A percentile compares a stretch with the other conserved stretches of the same genome.
Evolutionary conservation across 2,113 vertebrate species (phyloP).

Genomic region (Phrynosoma platyrhinos): DNA sequence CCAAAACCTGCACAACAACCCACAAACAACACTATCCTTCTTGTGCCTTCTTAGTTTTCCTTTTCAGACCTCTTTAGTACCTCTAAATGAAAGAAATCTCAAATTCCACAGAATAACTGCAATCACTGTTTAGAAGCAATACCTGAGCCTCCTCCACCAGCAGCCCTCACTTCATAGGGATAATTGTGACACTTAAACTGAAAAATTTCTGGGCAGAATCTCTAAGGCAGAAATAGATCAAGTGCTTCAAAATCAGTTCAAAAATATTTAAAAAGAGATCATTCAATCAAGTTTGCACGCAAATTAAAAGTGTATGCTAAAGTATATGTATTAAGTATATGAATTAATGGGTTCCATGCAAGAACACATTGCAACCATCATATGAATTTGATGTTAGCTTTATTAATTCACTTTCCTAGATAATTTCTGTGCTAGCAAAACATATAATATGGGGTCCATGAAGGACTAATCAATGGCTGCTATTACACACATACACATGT

Average conservation of each 20-base stretch:
- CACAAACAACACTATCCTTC: too few relatives aligned
- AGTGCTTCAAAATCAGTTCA: constrained; percentile 29
- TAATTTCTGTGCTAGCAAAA: constrained; percentile 54
- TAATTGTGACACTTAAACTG: not conserved
- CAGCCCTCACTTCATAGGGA: not conserved
- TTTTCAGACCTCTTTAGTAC: not conserved
- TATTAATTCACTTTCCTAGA: constrained; percentile 53
- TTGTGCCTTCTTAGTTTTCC: not conserved
- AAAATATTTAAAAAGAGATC: not conserved
- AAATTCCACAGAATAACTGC: not conserved
- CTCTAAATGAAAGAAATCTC: not conserved
- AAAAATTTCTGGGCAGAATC: not conserved
- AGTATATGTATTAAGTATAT: not conserved
- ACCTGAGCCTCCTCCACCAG: too few relatives aligned
- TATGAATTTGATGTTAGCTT: constrained; percentile 57
- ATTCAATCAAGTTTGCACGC: not conserved
- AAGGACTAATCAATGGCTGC: constrained; percentile 59
- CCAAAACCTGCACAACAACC: not conserved
- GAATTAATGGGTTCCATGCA: not conserved
- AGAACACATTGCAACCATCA: not conserved
- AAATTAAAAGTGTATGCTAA: not conserved
- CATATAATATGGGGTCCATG: constrained; percentile 44
- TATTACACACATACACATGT: too few relatives aligned
- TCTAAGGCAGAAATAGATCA: not conserved
- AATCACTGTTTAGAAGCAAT: not conserved